A percentile compares a stretch with the other conserved stretches of the same genome.
These are phyloP conservation scores for Eristalinus sepulchralis DNA, from an alignment of 2,888 invertebrate genomes.

Conservation along the genomic window DNA sequence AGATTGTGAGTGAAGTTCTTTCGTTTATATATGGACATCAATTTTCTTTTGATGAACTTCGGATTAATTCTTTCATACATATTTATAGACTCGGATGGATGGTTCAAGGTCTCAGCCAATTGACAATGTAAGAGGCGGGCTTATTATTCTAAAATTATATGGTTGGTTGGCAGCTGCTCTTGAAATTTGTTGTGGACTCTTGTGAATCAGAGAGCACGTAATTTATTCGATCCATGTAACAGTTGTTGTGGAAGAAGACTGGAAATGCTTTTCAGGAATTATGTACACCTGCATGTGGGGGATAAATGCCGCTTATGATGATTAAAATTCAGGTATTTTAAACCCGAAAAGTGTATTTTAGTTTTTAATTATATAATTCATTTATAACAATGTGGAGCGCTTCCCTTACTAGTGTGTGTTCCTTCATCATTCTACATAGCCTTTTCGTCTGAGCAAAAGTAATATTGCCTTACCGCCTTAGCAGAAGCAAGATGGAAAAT, in stretches of 20 bases:
- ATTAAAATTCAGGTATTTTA: no score
- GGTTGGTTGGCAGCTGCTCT: not conserved
- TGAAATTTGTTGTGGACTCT: not conserved
- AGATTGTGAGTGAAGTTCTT: conserved; percentile 6
- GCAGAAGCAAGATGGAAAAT: no score
- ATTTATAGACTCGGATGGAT: not conserved
- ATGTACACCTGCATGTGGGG: not conserved
- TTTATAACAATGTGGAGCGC: no score
- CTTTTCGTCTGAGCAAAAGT: no score
- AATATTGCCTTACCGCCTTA: no score
- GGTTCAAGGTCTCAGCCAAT: not conserved
- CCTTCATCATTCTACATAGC: no score
- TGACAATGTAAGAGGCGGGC: not conserved
- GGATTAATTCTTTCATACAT: not conserved
- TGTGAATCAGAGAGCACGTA: not conserved
- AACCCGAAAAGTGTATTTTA: no score
- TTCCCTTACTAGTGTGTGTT: no score
- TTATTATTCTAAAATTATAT: not conserved
- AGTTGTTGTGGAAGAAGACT: not conserved
- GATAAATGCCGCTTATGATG: not conserved
- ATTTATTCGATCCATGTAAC: not conserved
- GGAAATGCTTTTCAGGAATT: not conserved
- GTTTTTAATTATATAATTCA: no score
- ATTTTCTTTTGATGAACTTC: conserved; percentile 4
- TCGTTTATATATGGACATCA: not conserved